These are phyloP conservation scores for Loriculus beryllinus DNA, from an alignment of 2,797 vertebrate genomes.

Conservation along the genomic window DNA sequence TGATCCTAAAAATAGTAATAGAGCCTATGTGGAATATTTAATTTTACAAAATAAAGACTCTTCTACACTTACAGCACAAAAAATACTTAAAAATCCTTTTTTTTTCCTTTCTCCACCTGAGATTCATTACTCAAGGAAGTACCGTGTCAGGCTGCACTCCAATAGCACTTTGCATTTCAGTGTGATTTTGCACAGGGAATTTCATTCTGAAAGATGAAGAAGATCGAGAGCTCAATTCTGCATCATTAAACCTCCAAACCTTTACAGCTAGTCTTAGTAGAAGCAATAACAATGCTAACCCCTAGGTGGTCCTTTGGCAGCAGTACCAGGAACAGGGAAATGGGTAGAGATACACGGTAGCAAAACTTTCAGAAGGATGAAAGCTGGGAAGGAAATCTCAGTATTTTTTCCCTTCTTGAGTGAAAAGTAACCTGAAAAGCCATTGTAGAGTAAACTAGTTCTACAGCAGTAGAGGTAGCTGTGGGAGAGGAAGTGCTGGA, in stretches of 20 bases:
- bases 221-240: not conserved
- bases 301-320: not conserved
- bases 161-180: not conserved
- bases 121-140: not conserved
- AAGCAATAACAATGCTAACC: not conserved
- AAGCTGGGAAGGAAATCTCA: not conserved
- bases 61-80: not conserved
- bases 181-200: not conserved
- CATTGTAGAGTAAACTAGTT: not conserved
- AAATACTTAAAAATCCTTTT: not conserved
- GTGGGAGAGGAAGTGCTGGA: not conserved
- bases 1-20: constrained; percentile 27
- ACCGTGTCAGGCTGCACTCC: not conserved
- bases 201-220: not conserved
- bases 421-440: not conserved
- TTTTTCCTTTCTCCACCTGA: not conserved
- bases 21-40: not conserved
- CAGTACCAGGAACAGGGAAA: not conserved
- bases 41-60: not conserved
- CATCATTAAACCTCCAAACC: not conserved
- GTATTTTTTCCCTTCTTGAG: not conserved
- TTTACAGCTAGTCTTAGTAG: not conserved
- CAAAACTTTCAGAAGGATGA: not conserved
- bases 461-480: not conserved
- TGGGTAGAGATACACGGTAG: not conserved